phyloP scores from a whole-genome alignment of 1,140 invertebrate species.

The Papilio polytes region DNA sequence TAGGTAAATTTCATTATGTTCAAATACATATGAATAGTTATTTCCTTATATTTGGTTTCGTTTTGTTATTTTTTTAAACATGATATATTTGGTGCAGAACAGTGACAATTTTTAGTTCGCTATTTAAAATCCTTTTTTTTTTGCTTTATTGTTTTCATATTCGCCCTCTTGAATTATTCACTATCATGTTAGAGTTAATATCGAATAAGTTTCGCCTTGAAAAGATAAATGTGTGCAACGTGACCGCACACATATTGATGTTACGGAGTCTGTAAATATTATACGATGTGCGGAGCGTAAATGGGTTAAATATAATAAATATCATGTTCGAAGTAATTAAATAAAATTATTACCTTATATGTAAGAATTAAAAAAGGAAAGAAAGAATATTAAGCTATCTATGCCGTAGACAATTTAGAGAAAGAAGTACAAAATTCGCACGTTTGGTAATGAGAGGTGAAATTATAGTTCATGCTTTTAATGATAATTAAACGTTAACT shows the following conservation, averaged over 20 bases:
- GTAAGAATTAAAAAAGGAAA: background rate
- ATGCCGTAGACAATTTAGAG: too few relatives aligned
- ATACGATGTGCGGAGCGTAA: background rate
- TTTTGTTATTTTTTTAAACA: too few relatives aligned
- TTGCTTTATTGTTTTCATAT: background rate
- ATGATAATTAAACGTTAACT: background rate
- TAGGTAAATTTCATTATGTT: background rate
- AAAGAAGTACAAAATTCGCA: background rate
- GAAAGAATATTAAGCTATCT: background rate
- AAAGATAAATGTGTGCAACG: conserved; percentile 15
- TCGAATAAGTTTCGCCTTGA: conserved; percentile 4
- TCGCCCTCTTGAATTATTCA: background rate
- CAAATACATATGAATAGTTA: too few relatives aligned
- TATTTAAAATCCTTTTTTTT: background rate
- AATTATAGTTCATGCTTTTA: background rate
- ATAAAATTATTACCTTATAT: background rate
- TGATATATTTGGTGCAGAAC: too few relatives aligned
- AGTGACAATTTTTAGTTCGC: too few relatives aligned
- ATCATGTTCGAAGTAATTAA: background rate
- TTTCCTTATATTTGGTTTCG: too few relatives aligned
- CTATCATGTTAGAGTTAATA: background rate
- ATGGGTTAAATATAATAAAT: background rate
- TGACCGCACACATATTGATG: conserved; percentile 11
- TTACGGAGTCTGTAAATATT: background rate
- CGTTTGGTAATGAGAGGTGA: background rate